Base-by-base conservation (phyloP, 2,797 vertebrate species). In the Chrysocyon brachyurus region DNA sequence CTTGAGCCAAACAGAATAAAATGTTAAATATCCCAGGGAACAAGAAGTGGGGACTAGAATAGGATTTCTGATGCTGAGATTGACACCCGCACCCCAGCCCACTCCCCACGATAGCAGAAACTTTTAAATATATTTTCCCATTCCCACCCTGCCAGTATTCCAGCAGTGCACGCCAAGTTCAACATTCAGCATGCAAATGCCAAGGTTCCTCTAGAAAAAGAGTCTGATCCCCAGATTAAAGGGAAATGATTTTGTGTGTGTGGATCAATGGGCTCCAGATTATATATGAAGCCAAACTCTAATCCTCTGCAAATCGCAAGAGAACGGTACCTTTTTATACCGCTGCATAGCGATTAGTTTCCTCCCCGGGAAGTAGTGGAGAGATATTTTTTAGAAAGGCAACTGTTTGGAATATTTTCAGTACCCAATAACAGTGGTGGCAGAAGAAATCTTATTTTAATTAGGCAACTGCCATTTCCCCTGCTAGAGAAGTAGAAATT, bases 161-260 rank as follows among this genome's bases (percentile, higher is more conserved):
- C 97, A 97, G 94, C 98, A 97, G 64, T 96, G 96, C 94, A 96
- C 8, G 3, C 96, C 97, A 98, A 98, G 98, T 97, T 98, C 97
- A 98, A 92, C 98, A 98, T 95, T 96, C 70, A 98, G 97, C 96
- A 94, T 72, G 52, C 91, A 98, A 66, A 98, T 98, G 95, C 98
- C 94, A 98, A 98, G 97, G 98, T 98, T 98, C 94, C 97, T 94
- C 94, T 97, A 98, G 96, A 97, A 98, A 98, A 97, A 97, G 92
- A 98, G 61, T 54, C 96, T 98, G 98, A 98, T 98, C 97, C 96
- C 97, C 97, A 98, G 96, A 98, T 99, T 98, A 98, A 98, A 98
- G 87, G 73, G 94, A 97, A 98, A 97, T 98, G 97, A 98, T 98
- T 98, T 97, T 94, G 61, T 91, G 75, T 97, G 84, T 96, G 70